Percentiles rank a stretch among this genome's conserved stretches.
These are phyloP conservation scores for Caenorhabditis panamensis DNA, from an alignment of 2,888 invertebrate species.

Conservation along the genomic window DNA sequence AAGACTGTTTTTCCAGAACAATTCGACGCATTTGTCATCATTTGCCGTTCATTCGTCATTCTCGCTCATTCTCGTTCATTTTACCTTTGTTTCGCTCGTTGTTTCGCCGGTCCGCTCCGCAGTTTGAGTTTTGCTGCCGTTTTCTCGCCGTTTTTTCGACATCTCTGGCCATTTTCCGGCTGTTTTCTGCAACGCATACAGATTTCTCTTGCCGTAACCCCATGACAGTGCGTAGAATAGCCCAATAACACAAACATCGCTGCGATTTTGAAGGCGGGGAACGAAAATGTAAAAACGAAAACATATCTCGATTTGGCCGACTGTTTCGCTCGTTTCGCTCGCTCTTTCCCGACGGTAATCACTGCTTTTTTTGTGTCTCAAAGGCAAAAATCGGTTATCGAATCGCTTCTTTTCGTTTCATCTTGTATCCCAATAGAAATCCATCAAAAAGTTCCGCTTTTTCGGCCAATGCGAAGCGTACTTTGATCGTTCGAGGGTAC, in stretches of 20 bases:
- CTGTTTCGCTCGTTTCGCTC: neutral
- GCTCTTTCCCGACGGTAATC: neutral
- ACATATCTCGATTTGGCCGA: neutral
- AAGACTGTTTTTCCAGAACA: neutral
- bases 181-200: neutral
- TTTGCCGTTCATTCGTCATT: neutral
- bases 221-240: too few relatives aligned
- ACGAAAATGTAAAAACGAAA: neutral
- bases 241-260: constrained; percentile 10
- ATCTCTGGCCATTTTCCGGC: neutral
- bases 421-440: neutral
- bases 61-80: too few relatives aligned
- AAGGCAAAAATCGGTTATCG: constrained; percentile 36
- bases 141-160: neutral
- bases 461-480: constrained; percentile 29
- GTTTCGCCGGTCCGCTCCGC: too few relatives aligned
- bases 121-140: too few relatives aligned
- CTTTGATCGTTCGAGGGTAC: constrained; percentile 41
- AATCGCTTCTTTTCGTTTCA: constrained; percentile 2
- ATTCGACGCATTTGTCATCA: neutral
- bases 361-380: constrained; percentile 15
- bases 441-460: constrained; percentile 12
- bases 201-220: neutral
- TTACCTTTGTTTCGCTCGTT: too few relatives aligned
- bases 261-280: neutral